Base-by-base conservation (phyloP, 2,888 invertebrate genomes). In the Osedax frankpressi region DNA sequence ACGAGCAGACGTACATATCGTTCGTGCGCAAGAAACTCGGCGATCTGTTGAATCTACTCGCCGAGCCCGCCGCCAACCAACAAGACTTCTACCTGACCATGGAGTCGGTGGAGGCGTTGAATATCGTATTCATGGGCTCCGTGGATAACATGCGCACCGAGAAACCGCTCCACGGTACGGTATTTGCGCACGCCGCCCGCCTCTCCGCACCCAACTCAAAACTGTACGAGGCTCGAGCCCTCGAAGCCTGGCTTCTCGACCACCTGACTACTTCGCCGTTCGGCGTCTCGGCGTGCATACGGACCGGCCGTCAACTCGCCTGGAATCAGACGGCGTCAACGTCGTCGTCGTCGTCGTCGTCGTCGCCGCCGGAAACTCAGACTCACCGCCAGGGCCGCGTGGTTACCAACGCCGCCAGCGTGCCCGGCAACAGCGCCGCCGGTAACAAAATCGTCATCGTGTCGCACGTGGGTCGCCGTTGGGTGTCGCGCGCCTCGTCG, bases 391-490 rank as follows among this genome's bases (percentile, higher is more conserved):
- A 74, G 72, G 84, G 83, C 0, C 79, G 82, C 73, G 83, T 84
- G 71, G 82, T 82, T 24, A 83, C 84, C 3, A 84, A 84, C 80
- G 83, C 83, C 59, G 81, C 81, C 63, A 77, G 79, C 69, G 81
- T 83, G 24, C 82, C 82, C 1, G 82, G 80, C 73, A 81, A 82
- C 71, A 78, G 80, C 71, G 74, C 80, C n/a, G 11, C 44, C 78
- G 82, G 83, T 29, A 82, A 83, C 78, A 83, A 83, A 77, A 78
- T 84, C 70, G 82, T 84, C 28, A 81, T 84, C 3, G 81, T 84
- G 81, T 83, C 83, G 71, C 82, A 82, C 79, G 82, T 84, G 70
- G 80, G 81, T 76, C 82, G 82, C 73, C 83, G 82, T 76, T 83
- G 83, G 0, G 79, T 84, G 26, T 81, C 82, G 3, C 78, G 84